Evolutionary conservation across 30 jellyfish, hydroid and myxozoan species (phyloP).

Genomic region (Pelagia noctiluca): DNA sequence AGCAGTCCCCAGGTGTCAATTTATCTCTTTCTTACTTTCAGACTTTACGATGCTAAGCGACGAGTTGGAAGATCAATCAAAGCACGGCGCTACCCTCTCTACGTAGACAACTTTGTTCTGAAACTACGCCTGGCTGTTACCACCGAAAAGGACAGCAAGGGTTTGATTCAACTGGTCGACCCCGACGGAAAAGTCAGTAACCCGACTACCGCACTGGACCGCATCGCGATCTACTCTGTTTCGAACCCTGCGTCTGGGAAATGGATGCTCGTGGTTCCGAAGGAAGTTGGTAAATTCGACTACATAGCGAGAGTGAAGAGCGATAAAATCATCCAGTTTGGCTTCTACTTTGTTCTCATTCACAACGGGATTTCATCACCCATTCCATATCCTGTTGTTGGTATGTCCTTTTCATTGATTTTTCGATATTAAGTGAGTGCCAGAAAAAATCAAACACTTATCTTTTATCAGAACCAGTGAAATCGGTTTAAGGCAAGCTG

Average conservation of each 20-base stretch:
- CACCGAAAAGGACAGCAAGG: constrained; percentile 32
- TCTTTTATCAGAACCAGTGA: no score
- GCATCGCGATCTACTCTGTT: constrained; percentile 32
- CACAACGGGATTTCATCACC: constrained; percentile 65
- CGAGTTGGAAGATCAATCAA: constrained; percentile 17
- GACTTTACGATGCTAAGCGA: constrained; percentile 30
- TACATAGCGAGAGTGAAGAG: constrained; percentile 70
- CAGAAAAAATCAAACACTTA: no score
- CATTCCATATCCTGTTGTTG: constrained; percentile 59
- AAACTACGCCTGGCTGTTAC: constrained; percentile 60
- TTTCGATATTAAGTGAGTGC: no score
- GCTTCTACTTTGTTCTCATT: constrained; percentile 39
- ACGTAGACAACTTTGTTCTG: constrained; percentile 65
- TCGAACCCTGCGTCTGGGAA: constrained; percentile 64
- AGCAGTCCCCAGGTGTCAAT: no score
- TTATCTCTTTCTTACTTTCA: not conserved
- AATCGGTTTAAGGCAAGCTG: no score
- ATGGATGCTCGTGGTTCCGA: constrained; percentile 53
- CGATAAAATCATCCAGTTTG: constrained; percentile 64
- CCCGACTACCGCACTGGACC: constrained; percentile 42
- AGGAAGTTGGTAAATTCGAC: constrained; percentile 53
- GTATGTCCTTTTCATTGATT: no score
- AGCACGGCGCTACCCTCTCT: constrained; percentile 36
- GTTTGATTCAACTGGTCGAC: constrained; percentile 22
- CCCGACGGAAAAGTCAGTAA: constrained; percentile 38